Percentiles rank a stretch among this genome's conserved stretches.
These are phyloP conservation scores for Ivindomyrus marchei DNA, from an alignment of 2,113 vertebrate species.

Conservation along the genomic window DNA sequence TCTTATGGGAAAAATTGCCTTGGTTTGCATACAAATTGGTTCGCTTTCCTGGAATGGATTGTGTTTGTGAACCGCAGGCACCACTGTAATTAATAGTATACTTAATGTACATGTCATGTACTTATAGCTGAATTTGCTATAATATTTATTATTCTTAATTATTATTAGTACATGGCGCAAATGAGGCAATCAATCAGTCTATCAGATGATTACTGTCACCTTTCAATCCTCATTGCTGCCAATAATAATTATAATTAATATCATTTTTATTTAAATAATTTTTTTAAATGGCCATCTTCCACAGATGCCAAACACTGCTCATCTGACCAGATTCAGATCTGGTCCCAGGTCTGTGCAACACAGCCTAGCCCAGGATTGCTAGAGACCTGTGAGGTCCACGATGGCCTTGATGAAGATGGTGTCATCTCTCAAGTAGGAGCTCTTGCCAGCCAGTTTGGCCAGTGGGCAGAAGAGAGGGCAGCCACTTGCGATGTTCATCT, in stretches of 20 bases:
- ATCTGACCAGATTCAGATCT: not conserved
- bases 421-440: conserved; percentile 82
- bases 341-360: not conserved
- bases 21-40: too few relatives aligned
- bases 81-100: not conserved
- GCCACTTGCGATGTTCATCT: conserved; percentile 97
- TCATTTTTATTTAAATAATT: not conserved
- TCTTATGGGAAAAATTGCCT: too few relatives aligned
- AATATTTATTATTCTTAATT: not conserved
- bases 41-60: too few relatives aligned
- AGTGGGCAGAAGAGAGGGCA: conserved; percentile 92
- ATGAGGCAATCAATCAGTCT: not conserved
- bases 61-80: not conserved
- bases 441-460: conserved; percentile 78
- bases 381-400: conserved; percentile 84
- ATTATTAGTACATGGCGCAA: not conserved
- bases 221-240: not conserved
- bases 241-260: not conserved
- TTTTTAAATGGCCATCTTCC: not conserved
- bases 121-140: not conserved
- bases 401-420: conserved; percentile 94
- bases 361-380: conserved; percentile 14
- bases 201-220: not conserved
- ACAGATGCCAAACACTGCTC: not conserved
- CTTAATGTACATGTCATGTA: not conserved